Base-by-base conservation (phyloP, 1,140 invertebrate genomes). In the Vanessa tameamea region DNA sequence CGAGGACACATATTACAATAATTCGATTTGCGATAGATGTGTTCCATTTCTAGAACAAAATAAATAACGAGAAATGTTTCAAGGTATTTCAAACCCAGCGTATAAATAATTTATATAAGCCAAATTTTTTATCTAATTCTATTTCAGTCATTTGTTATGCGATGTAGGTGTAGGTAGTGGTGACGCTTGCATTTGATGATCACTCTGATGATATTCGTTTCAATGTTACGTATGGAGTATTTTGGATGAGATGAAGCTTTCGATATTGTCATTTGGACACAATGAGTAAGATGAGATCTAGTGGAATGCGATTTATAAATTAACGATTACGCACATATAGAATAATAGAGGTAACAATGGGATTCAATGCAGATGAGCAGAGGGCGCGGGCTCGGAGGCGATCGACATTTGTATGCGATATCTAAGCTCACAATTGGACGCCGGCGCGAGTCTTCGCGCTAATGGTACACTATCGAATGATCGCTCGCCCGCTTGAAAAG, bases 331-430 rank as follows among this genome's bases (percentile, higher is more conserved):
- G 83, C 84, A 83, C 82, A 86, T 82, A 83, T 79, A 75, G 84
- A 90, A 87, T 89, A 91, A 92, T 90, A 88, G 89, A 82, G 84
- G 87, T 83, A 92, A 92, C 90, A 92, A 92, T 91, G 89, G 89
- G 84, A 92, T 90, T 91, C 89, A 90, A 92, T 92, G 89, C 89
- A 92, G 88, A 92, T 92, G 90, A 92, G 88, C 79, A 76, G 75
- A 67, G 78, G 78, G 81, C 73, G 79, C 73, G 83, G 81, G 76
- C 72, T 76, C 75, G 73, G 76, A 77, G 67, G 77, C 87, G 89
- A 92, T 90, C 89, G 91, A 92, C 91, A 88, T 92, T 92, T 92
- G 91, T 92, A 92, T 92, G 88, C 91, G 86, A 86, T 91, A 91
- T 92, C 91, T 91, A 91, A 90, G 83, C 85, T 84, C 84, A 91